A percentile compares a stretch with the other conserved stretches of the same genome.
These are phyloP conservation scores for Zaprionus taronus DNA, from an alignment of 1,140 invertebrate species.

Conservation along the genomic window DNA sequence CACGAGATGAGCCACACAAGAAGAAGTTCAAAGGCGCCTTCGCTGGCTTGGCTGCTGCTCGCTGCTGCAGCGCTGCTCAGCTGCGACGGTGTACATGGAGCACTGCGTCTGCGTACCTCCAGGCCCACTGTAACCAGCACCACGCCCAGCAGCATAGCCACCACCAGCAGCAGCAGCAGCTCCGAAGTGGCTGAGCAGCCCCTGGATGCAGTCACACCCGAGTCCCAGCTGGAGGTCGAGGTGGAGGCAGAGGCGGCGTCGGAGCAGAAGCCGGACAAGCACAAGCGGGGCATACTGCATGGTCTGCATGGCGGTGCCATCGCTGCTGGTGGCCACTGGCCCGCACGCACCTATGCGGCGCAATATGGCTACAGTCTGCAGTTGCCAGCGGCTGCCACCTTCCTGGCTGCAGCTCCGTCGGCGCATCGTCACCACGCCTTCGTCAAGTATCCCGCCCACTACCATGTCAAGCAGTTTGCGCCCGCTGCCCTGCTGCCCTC, in stretches of 20 bases:
- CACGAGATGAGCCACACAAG: neutral
- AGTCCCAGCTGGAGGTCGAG: neutral
- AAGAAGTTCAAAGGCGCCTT: neutral
- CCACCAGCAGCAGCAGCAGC: conserved; percentile 10
- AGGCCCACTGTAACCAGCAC: conserved; percentile 33
- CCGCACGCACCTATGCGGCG: conserved; percentile 68
- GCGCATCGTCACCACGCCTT: conserved; percentile 42
- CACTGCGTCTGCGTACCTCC: conserved; percentile 47
- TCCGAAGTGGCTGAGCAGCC: conserved; percentile 8
- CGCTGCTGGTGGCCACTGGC: conserved; percentile 48
- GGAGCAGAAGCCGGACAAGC: conserved; percentile 44
- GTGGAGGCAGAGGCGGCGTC: conserved; percentile 12
- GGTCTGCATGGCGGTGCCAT: conserved; percentile 21
- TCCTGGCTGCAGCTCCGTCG: conserved; percentile 51
- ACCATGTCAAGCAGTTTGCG: conserved; percentile 49
- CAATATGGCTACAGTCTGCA: conserved; percentile 77
- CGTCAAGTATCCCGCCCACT: conserved; percentile 60
- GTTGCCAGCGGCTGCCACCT: conserved; percentile 63
- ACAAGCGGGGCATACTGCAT: conserved; percentile 74
- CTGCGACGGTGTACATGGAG: conserved; percentile 17
- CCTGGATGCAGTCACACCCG: neutral
- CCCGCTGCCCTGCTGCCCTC: conserved; percentile 6
- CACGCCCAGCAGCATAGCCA: conserved; percentile 39
- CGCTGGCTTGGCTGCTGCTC: conserved; percentile 5
- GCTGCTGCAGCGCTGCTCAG: conserved; percentile 22